Evolutionary conservation across 30 jellyfish, hydroid and myxozoan species (phyloP).

Genomic region (Cassiopea xamachana): DNA sequence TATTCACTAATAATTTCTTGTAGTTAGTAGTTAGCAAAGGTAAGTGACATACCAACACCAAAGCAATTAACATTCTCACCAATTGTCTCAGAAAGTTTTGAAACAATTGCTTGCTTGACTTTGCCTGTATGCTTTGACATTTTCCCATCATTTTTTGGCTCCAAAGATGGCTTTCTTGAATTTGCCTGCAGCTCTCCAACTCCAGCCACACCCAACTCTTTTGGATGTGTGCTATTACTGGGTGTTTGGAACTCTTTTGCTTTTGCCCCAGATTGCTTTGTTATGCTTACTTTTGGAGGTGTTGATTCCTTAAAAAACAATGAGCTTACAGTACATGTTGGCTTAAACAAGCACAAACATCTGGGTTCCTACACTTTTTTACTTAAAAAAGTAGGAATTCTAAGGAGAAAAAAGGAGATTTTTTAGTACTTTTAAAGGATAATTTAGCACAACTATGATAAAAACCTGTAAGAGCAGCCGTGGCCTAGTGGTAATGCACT

Average conservation of each 20-base stretch:
- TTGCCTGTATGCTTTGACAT: constrained; percentile 44
- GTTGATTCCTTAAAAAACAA: constrained; percentile 17
- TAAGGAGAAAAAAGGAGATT: no score
- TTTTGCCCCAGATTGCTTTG: background rate
- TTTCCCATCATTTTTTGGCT: constrained; percentile 35
- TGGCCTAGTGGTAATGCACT: no score
- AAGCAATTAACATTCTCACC: constrained; percentile 85
- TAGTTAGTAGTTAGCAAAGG: constrained; percentile 27
- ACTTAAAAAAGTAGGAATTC: no score
- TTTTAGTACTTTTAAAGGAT: no score
- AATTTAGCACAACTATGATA: no score
- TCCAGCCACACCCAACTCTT: constrained; percentile 10
- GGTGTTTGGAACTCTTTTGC: background rate
- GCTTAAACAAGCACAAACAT: background rate
- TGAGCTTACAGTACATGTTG: background rate
- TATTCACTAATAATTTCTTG: background rate
- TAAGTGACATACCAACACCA: constrained; percentile 68
- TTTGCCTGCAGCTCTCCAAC: constrained; percentile 17
- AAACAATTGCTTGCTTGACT: constrained; percentile 84
- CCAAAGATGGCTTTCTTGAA: constrained; percentile 57
- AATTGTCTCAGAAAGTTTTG: constrained; percentile 82
- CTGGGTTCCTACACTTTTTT: background rate
- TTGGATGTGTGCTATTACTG: background rate
- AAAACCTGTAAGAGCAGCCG: no score
- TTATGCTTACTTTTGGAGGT: background rate